Evolutionary conservation across 1,140 invertebrate species (phyloP).

Genomic region (Drosophila ficusphila): DNA sequence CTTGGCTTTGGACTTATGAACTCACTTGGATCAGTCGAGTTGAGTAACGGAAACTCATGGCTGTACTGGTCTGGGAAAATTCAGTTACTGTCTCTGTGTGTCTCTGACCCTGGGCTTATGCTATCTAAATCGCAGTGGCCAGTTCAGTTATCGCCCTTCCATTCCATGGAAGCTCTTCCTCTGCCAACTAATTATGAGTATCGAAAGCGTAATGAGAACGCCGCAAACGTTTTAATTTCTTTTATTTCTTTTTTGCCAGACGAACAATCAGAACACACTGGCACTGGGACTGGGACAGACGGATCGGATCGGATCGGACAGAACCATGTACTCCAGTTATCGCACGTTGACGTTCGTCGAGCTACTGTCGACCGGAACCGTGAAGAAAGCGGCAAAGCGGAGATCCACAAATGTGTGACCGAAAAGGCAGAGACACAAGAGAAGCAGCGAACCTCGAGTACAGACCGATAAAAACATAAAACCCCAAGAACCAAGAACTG

Average conservation of each 20-base stretch:
- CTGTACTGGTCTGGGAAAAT: slow-evolving; percentile 46
- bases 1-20: slow-evolving; percentile 16
- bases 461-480: slow-evolving; percentile 67
- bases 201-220: slow-evolving; percentile 48
- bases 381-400: slow-evolving; percentile 69
- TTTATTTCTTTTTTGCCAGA: slow-evolving; percentile 44
- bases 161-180: slow-evolving; percentile 39
- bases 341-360: slow-evolving; percentile 56
- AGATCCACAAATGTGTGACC: slow-evolving; percentile 63
- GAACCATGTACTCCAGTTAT: slow-evolving; percentile 68
- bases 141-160: slow-evolving; percentile 51
- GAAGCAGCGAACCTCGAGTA: slow-evolving; percentile 25
- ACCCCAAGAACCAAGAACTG: slow-evolving; percentile 11
- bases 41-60: slow-evolving; percentile 70
- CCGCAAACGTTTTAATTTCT: slow-evolving; percentile 48
- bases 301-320: slow-evolving; percentile 10
- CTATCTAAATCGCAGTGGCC: slow-evolving; percentile 53
- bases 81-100: slow-evolving; percentile 11
- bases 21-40: slow-evolving; percentile 62
- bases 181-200: slow-evolving; percentile 53
- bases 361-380: slow-evolving; percentile 62
- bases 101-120: slow-evolving; percentile 17
- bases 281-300: slow-evolving; percentile 1
- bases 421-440: slow-evolving; percentile 17
- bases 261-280: slow-evolving; percentile 27